A percentile compares a stretch with the other conserved stretches of the same genome.
These are phyloP conservation scores for Andricus curvator DNA, from an alignment of 2,888 invertebrate species.

Conservation along the genomic window DNA sequence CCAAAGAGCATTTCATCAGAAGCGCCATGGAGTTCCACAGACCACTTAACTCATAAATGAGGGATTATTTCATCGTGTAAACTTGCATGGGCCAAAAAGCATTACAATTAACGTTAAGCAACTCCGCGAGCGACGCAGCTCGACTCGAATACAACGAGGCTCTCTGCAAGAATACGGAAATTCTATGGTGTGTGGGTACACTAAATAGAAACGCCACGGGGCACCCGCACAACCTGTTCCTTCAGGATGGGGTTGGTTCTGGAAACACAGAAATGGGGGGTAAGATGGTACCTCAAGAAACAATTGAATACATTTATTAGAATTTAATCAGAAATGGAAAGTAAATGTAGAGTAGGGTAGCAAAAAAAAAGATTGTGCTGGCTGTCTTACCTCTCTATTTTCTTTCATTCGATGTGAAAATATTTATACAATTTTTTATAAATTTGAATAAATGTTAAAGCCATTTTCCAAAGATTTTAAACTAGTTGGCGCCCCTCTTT, in stretches of 20 bases:
- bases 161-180: conserved; percentile 34
- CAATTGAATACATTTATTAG: neutral
- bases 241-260: conserved; percentile 16
- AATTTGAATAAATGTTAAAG: too few relatives aligned
- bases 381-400: too few relatives aligned
- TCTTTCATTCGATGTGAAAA: too few relatives aligned
- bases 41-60: conserved; percentile 77
- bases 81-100: conserved; percentile 76
- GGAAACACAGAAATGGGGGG: neutral
- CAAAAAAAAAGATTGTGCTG: too few relatives aligned
- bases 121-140: conserved; percentile 66
- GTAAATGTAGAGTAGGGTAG: too few relatives aligned
- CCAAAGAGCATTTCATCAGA: conserved; percentile 75
- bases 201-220: conserved; percentile 40
- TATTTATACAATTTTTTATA: too few relatives aligned
- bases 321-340: neutral
- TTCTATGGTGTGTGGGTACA: conserved; percentile 8
- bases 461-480: too few relatives aligned
- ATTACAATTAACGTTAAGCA: conserved; percentile 77
- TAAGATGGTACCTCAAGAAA: neutral
- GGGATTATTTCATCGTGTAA: conserved; percentile 77
- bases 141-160: conserved; percentile 24
- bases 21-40: conserved; percentile 75
- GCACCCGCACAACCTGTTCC: conserved; percentile 13
- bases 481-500: too few relatives aligned